These are phyloP conservation scores for Darevskia mixta DNA, from an alignment of 2,797 vertebrate species.

Conservation along the genomic window DNA sequence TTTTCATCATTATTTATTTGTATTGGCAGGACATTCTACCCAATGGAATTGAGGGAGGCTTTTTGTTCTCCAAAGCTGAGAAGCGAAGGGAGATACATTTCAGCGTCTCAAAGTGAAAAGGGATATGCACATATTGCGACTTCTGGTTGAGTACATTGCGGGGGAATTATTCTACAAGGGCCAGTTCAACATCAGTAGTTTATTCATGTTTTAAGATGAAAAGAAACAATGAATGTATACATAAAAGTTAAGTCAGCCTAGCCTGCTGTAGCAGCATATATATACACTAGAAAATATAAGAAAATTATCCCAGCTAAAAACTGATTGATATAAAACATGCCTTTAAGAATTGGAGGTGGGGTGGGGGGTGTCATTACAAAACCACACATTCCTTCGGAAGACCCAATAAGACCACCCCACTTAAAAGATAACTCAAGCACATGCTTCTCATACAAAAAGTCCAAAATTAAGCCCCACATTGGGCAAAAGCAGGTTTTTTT, in stretches of 20 bases:
- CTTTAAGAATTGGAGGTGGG: neutral
- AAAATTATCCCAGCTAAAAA: neutral
- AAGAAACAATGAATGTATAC: neutral
- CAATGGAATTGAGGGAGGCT: neutral
- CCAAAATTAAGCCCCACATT: no score
- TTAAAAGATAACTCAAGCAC: neutral
- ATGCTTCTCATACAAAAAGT: no score
- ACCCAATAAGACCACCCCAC: neutral
- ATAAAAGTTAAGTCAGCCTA: neutral
- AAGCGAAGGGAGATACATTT: neutral
- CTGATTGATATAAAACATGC: neutral
- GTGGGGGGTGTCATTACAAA: neutral
- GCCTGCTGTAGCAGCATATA: neutral
- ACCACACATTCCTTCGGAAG: no score
- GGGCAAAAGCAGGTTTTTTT: no score
- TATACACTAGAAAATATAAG: neutral
- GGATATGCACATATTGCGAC: neutral
- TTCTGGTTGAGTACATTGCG: neutral
- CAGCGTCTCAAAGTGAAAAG: neutral
- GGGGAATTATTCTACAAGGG: neutral
- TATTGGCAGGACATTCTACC: conserved; percentile 17
- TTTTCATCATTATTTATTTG: conserved; percentile 25
- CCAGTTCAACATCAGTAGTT: neutral
- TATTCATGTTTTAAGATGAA: neutral
- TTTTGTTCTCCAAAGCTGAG: neutral